Conservation (phyloP, 2,113 vertebrate genomes). For the Zapus hudsonius region DNA sequence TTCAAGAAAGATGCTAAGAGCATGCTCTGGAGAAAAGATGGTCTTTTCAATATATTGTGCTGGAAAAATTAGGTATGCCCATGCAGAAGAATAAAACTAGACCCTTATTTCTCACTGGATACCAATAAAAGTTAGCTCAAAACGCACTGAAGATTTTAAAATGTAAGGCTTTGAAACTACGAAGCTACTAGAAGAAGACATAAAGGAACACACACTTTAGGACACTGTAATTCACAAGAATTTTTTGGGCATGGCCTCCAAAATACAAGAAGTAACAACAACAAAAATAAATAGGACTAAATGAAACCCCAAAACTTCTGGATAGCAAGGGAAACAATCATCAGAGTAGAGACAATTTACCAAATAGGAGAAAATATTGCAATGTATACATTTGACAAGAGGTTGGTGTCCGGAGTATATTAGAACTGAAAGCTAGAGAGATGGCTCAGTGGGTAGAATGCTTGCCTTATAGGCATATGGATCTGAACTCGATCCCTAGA, state of each 20-base stretch:
- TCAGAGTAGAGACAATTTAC: neutral
- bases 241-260: neutral
- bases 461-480: too few relatives aligned
- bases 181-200: neutral
- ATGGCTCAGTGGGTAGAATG: too few relatives aligned
- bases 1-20: neutral
- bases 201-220: neutral
- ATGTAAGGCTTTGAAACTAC: neutral
- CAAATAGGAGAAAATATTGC: neutral
- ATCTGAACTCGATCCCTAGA: too few relatives aligned
- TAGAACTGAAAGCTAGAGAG: too few relatives aligned
- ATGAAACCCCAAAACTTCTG: neutral
- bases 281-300: too few relatives aligned
- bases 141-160: neutral
- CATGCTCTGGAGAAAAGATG: neutral
- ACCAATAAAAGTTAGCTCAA: neutral
- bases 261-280: neutral
- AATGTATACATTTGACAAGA: neutral
- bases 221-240: neutral
- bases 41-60: neutral
- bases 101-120: neutral
- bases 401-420: neutral
- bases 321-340: neutral
- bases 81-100: neutral
- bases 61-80: neutral